Evolutionary conservation across 2,113 vertebrate species (phyloP), one percentile per base, ranked within the genome.

Genomic region (Theristicus caerulescens): DNA sequence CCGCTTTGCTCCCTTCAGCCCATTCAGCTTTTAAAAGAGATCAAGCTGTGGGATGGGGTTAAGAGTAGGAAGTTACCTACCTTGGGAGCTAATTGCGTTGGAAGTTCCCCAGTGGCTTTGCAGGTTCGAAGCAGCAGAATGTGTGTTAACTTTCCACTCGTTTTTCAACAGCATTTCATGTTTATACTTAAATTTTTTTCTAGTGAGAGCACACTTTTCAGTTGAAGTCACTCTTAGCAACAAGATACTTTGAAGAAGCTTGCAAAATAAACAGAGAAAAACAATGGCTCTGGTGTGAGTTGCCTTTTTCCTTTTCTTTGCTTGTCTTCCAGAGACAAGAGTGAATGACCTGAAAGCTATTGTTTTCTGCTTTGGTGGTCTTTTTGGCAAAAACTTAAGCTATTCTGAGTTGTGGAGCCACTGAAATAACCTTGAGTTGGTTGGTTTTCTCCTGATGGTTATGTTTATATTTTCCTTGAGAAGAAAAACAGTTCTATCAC

Each of bases 211-310:
- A 92, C 3, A 2, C 67, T 94, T 93, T 77, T 90, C 51, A 67
- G 90, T 81, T 90, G 72, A 92, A 96, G 82, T 95, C 67, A 71
- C 47, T 94, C 96, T 86, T 94, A 93, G 95, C 95, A 96, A 96
- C 92, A 83, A 70, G 78, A 88, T 86, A 51, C 85, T 96, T 94
- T 86, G 82, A 96, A 96, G 76, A 93, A 82, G 73, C 40, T 91
- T 96, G 81, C 85, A 86, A 94, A 95, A 94, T 90, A 97, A 93
- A 97, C 80, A 96, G 58, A 90, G 82, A 47, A 91, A 94, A 95
- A 90, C 91, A 91, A 61, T 67, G 36, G 4, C 34, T 88, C 62
- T 80, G 55, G 47, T 83, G 54, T 22, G 40, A 90, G 74, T 44
- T 94, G 59, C 36, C 16, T 55, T 89, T 88, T 91, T 71, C 44